Evolutionary conservation across 1,140 invertebrate species (phyloP).

Genomic region (Euborellia annulipes): DNA sequence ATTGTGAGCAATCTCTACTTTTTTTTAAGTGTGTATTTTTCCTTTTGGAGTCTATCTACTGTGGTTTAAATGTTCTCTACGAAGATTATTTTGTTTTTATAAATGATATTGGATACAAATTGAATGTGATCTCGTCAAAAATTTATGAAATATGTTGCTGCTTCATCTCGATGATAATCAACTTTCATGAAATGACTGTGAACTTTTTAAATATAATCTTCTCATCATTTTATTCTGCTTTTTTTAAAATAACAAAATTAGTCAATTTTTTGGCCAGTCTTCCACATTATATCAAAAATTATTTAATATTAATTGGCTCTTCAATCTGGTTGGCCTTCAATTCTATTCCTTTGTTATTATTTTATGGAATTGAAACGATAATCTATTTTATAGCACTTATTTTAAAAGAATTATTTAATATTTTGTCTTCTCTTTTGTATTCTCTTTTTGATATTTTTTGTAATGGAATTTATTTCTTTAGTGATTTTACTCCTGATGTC

Average conservation of each 20-base stretch:
- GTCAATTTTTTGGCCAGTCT: conserved; percentile 8
- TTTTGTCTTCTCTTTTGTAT: too few relatives aligned
- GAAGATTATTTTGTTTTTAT: conserved; percentile 8
- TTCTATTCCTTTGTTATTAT: conserved; percentile 22
- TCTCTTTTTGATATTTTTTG: too few relatives aligned
- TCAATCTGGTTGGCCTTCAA: conserved; percentile 23
- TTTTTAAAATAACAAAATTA: not conserved
- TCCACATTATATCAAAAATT: conserved; percentile 11
- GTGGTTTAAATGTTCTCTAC: conserved; percentile 1
- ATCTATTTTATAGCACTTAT: too few relatives aligned
- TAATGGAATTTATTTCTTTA: too few relatives aligned
- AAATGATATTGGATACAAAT: conserved; percentile 1
- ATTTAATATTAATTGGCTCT: conserved; percentile 19
- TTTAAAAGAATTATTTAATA: too few relatives aligned
- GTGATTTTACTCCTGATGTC: too few relatives aligned
- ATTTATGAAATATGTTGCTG: not conserved
- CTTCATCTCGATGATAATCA: too few relatives aligned
- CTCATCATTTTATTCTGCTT: too few relatives aligned
- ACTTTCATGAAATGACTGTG: too few relatives aligned
- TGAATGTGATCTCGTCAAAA: not conserved
- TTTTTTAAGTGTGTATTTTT: not conserved
- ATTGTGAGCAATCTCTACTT: too few relatives aligned
- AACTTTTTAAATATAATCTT: too few relatives aligned
- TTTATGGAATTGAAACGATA: conserved; percentile 17
- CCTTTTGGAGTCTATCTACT: not conserved